These are phyloP conservation scores for Drosophila tripunctata DNA, from an alignment of 2,888 invertebrate genomes.

Conservation along the genomic window DNA sequence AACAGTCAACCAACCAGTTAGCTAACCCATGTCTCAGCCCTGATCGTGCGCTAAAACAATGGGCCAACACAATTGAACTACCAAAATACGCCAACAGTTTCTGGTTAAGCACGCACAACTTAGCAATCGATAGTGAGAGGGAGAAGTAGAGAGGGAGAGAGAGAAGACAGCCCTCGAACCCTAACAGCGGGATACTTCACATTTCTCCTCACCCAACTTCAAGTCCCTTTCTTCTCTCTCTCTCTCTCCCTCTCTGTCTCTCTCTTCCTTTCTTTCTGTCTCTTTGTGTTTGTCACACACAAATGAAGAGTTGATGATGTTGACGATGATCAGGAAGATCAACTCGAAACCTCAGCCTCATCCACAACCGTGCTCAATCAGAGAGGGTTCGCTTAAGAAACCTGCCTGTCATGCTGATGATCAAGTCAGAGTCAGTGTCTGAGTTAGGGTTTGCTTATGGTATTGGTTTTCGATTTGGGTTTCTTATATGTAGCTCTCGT, in stretches of 20 bases:
- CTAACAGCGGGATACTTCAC: slow-evolving; percentile 60
- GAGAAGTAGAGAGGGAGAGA: background rate
- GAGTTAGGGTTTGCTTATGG: background rate
- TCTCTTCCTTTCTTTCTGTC: slow-evolving; percentile 8
- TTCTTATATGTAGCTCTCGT: background rate
- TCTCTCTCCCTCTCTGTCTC: background rate
- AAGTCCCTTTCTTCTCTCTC: too few species aligned
- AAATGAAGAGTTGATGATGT: slow-evolving; percentile 74
- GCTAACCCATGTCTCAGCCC: slow-evolving; percentile 2
- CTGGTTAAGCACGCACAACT: slow-evolving; percentile 67
- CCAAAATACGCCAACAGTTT: slow-evolving; percentile 74
- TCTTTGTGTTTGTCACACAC: slow-evolving; percentile 75
- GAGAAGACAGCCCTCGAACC: slow-evolving; percentile 32
- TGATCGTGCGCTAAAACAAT: slow-evolving; percentile 67
- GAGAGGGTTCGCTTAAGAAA: slow-evolving; percentile 47
- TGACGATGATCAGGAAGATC: slow-evolving; percentile 67
- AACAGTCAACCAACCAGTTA: too few species aligned
- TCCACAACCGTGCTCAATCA: slow-evolving; percentile 52
- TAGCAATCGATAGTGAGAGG: slow-evolving; percentile 17
- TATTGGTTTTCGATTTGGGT: slow-evolving; percentile 11
- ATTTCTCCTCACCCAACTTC: background rate
- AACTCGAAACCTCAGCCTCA: slow-evolving; percentile 54
- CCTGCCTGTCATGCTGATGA: slow-evolving; percentile 46
- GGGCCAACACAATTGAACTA: slow-evolving; percentile 74
- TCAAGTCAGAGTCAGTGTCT: background rate